Conservation (phyloP, 2,888 invertebrate species). For the Metallyticus violacea region DNA sequence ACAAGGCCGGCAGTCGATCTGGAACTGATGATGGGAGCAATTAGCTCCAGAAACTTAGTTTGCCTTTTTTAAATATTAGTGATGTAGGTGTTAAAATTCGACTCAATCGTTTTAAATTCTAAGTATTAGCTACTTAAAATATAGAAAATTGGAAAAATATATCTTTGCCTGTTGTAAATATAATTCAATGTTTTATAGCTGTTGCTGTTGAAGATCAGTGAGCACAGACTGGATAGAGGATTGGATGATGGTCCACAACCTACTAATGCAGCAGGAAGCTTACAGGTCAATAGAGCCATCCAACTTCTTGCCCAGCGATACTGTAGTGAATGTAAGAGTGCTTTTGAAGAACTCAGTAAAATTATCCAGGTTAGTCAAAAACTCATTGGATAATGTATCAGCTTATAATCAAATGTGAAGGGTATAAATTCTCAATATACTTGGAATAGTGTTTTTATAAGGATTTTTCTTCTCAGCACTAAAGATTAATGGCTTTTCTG, state of each 20-base stretch:
- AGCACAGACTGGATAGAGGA: constrained; percentile 74
- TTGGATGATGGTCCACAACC: constrained; percentile 50
- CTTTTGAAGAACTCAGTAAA: constrained; percentile 87
- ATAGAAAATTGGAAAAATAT: not conserved
- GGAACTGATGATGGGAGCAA: too few species aligned
- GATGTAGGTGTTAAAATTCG: too few species aligned
- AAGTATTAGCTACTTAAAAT: not conserved
- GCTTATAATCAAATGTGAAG: not conserved
- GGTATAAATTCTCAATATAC: not conserved
- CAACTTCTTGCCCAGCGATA: constrained; percentile 93
- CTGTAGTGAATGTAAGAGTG: constrained; percentile 89
- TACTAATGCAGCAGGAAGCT: constrained; percentile 50
- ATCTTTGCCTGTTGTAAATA: not conserved
- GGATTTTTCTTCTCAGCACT: not conserved
- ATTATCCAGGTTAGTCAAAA: constrained; percentile 50
- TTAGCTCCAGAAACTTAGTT: too few species aligned
- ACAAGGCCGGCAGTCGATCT: too few species aligned
- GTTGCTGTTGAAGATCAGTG: constrained; percentile 80
- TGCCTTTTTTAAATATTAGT: too few species aligned
- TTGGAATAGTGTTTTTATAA: not conserved
- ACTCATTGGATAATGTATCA: too few species aligned
- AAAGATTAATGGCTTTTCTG: constrained; percentile 71
- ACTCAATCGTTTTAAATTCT: too few species aligned
- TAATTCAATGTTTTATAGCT: constrained; percentile 48
- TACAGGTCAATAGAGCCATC: constrained; percentile 86